Conservation (phyloP, 2,113 vertebrate species). For the Mesitornis unicolor region DNA sequence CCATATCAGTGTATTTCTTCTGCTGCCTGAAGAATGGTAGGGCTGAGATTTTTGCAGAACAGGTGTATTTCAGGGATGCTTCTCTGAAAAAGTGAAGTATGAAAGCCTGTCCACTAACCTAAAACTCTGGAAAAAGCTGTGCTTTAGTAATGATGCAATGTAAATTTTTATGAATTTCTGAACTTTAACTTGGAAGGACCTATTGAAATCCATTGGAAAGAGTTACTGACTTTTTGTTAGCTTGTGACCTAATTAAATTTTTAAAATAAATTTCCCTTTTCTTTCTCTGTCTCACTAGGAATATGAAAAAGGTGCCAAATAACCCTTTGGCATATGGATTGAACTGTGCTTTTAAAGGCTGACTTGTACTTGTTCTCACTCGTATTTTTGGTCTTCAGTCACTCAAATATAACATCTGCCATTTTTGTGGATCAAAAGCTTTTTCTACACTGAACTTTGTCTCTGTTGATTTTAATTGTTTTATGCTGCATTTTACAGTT, state of each 20-base stretch:
- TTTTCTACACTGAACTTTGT: conserved; percentile 22
- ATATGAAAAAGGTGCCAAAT: background rate
- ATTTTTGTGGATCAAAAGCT: conserved; percentile 39
- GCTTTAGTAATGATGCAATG: background rate
- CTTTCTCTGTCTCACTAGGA: background rate
- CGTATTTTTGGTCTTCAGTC: conserved; percentile 8
- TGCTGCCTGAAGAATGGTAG: background rate
- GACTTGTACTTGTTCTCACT: background rate
- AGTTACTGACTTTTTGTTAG: background rate
- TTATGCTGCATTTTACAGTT: conserved; percentile 35
- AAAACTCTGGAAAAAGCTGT: background rate
- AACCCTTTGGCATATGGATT: background rate
- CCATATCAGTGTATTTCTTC: background rate
- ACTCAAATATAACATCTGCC: conserved; percentile 16
- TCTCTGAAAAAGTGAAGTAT: background rate
- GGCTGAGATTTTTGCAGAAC: background rate
- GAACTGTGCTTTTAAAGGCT: background rate
- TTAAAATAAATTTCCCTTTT: background rate
- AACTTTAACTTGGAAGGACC: background rate
- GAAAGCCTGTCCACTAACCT: background rate
- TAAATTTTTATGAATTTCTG: background rate
- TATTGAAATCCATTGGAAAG: background rate
- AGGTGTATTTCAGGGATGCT: background rate
- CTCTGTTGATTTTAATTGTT: conserved; percentile 60
- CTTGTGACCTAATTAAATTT: background rate